Conservation (phyloP, 2,888 invertebrate species). For the Caenorhabditis doughertyi region DNA sequence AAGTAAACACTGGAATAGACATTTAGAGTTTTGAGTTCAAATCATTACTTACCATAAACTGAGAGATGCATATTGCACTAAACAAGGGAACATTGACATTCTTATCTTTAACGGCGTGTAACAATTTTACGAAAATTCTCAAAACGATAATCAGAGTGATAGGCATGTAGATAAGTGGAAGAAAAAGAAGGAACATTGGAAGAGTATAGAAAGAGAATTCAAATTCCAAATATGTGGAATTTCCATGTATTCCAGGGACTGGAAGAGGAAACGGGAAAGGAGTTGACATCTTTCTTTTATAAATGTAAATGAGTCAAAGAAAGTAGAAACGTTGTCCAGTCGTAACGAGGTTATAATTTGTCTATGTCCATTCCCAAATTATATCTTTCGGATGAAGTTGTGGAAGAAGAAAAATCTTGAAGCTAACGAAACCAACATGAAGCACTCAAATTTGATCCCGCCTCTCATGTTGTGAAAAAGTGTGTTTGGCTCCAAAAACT, state of each 20-base stretch:
- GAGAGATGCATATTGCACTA: slow-evolving; percentile 12
- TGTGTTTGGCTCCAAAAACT: no score
- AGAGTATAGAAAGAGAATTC: slow-evolving; percentile 22
- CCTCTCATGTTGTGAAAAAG: no score
- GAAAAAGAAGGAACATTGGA: slow-evolving; percentile 24
- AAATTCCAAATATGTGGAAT: slow-evolving; percentile 22
- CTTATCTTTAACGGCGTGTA: slow-evolving; percentile 17
- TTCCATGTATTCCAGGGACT: slow-evolving; percentile 32
- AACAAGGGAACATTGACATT: slow-evolving; percentile 34
- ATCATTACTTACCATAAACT: slow-evolving; percentile 16
- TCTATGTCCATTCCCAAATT: background rate
- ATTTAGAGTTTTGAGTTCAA: background rate
- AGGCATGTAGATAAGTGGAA: slow-evolving; percentile 48
- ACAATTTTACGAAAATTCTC: slow-evolving; percentile 23
- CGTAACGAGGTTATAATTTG: background rate
- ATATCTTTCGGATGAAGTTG: background rate
- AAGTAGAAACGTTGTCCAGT: background rate
- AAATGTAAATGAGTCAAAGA: background rate
- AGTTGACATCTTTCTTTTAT: background rate
- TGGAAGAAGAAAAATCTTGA: background rate
- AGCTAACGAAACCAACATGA: no score
- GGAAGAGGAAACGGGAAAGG: background rate
- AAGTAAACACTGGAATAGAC: slow-evolving; percentile 34
- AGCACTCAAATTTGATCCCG: no score
- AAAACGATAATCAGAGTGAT: slow-evolving; percentile 20